Conservation (phyloP, 2,797 vertebrate species). For the Cryptoprocta ferox region DNA sequence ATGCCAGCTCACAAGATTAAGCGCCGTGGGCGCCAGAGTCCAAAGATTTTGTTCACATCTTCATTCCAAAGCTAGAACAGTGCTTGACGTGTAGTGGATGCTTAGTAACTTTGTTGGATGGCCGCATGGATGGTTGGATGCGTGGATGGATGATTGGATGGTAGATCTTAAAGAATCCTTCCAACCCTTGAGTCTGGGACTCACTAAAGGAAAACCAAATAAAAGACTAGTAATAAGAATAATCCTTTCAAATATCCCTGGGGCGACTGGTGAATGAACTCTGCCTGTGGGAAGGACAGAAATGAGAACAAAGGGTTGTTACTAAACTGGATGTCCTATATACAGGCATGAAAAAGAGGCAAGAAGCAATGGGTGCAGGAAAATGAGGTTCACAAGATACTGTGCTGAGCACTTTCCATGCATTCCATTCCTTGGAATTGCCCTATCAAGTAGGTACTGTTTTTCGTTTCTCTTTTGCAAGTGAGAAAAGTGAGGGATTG, state of each 20-base stretch:
- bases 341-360: background rate
- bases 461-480: background rate
- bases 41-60: background rate
- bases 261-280: background rate
- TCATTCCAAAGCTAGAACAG: background rate
- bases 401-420: accelerated
- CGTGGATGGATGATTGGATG: background rate
- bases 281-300: background rate
- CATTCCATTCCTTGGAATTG: no score
- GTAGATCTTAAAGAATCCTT: background rate
- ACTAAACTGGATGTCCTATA: background rate
- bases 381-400: background rate
- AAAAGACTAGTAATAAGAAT: background rate
- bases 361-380: background rate
- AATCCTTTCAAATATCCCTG: background rate
- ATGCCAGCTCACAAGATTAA: background rate
- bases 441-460: accelerated
- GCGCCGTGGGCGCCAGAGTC: background rate
- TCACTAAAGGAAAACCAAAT: background rate
- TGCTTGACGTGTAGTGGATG: background rate
- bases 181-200: background rate
- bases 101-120: background rate
- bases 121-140: background rate
- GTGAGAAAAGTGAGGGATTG: background rate
- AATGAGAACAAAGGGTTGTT: background rate